phyloP scores from a whole-genome alignment of 2,113 vertebrate species.

The Nesogale talazaci region DNA sequence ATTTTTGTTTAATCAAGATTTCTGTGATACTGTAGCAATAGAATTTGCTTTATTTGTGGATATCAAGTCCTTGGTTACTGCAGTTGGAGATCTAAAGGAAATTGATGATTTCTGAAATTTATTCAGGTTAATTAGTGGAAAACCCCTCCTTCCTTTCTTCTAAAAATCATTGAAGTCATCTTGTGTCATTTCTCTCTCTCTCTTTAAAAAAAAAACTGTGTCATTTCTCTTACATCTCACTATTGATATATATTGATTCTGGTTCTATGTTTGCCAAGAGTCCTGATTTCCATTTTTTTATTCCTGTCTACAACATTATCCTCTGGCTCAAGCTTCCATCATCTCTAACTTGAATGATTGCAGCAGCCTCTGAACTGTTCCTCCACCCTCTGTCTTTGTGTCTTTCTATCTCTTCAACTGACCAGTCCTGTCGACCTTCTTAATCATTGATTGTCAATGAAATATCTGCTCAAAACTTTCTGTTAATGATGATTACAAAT shows the following conservation, averaged over 20 bases:
- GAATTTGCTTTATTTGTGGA: no score
- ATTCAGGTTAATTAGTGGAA: neutral
- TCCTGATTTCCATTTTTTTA: neutral
- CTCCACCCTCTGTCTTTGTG: neutral
- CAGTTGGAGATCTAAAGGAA: neutral
- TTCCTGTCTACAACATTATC: neutral
- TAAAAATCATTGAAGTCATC: neutral
- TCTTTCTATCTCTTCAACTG: neutral
- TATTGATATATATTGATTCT: slow-evolving; percentile 14
- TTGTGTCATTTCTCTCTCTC: neutral
- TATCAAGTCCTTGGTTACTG: neutral
- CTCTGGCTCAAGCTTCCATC: neutral
- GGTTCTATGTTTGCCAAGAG: neutral
- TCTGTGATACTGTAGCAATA: no score
- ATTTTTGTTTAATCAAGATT: no score
- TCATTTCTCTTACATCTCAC: neutral
- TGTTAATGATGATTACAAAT: neutral
- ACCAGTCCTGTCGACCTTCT: neutral
- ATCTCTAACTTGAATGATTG: neutral
- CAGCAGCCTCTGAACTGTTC: neutral
- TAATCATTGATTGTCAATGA: neutral
- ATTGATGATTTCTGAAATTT: neutral
- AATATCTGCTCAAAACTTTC: neutral
- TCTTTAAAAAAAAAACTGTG: no score
- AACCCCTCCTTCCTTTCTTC: neutral